phyloP scores from a whole-genome alignment of 2,888 invertebrate species.

The Terebella lapidaria region DNA sequence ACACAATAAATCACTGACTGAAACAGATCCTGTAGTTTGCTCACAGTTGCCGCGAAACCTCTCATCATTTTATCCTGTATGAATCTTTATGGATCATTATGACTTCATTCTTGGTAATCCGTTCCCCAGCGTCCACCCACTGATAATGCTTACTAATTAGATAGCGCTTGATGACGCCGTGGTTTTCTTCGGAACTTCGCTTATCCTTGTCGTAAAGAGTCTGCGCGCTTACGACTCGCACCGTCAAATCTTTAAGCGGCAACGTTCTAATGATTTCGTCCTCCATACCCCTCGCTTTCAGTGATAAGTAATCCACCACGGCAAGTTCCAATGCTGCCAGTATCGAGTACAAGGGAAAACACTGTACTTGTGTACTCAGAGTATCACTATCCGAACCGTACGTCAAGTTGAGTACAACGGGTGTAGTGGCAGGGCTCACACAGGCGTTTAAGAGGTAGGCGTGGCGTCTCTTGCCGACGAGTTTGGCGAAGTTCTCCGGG shows the following conservation, averaged over 20 bases:
- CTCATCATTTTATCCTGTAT: too few species aligned
- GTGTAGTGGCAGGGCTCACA: not conserved
- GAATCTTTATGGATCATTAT: too few species aligned
- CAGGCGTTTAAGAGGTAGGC: slow-evolving; percentile 1
- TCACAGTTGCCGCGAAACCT: too few species aligned
- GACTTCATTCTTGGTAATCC: not conserved
- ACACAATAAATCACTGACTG: too few species aligned
- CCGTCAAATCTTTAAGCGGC: not conserved
- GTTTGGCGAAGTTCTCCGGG: not conserved
- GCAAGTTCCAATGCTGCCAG: not conserved
- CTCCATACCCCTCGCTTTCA: not conserved
- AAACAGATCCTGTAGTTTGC: too few species aligned
- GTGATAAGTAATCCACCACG: not conserved
- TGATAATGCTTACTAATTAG: not conserved
- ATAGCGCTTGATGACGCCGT: not conserved
- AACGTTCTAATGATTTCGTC: not conserved
- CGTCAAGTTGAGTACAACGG: not conserved
- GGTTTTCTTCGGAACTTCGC: not conserved
- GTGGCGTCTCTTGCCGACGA: not conserved
- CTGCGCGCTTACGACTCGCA: not conserved
- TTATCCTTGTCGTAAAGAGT: not conserved
- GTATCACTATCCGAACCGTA: not conserved
- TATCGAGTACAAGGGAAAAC: not conserved
- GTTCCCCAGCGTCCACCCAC: not conserved
- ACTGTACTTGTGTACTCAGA: not conserved